Percentiles rank a stretch among this genome's conserved stretches.
Conservation (phyloP, 2,888 invertebrate genomes). For the Rhagophthalmus giganteus region DNA sequence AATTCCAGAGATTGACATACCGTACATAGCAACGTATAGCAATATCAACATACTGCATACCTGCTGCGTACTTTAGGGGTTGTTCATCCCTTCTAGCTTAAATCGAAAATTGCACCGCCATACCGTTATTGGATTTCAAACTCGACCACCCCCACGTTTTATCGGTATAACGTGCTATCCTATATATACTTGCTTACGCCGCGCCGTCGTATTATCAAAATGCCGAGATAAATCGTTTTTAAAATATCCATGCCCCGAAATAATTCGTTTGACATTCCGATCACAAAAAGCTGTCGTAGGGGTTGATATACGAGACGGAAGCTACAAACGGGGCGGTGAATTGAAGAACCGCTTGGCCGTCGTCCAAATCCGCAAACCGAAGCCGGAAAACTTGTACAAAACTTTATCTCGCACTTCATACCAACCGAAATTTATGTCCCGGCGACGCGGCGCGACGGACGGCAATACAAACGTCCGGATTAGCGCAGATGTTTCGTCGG, state of each 20-base stretch:
- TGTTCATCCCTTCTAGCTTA: constrained; percentile 9
- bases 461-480: constrained; percentile 10
- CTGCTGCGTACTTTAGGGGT: constrained; percentile 7
- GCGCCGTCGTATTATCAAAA: constrained; percentile 3
- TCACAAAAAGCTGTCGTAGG: constrained; percentile 19
- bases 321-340: constrained; percentile 21
- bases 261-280: constrained; percentile 9
- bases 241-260: no score
- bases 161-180: not conserved
- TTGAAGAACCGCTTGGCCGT: constrained; percentile 26
- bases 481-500: constrained; percentile 16
- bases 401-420: constrained; percentile 29
- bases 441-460: no score
- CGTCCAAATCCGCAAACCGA: constrained; percentile 30
- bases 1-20: constrained; percentile 4
- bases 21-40: constrained; percentile 6
- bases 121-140: constrained; percentile 11
- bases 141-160: not conserved
- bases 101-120: constrained; percentile 7
- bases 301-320: constrained; percentile 23
- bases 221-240: constrained; percentile 4
- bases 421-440: constrained; percentile 25
- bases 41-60: constrained; percentile 19
- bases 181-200: not conserved
- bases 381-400: constrained; percentile 29